These are phyloP conservation scores for Sinhomidia bicolor DNA, from an alignment of 2,888 invertebrate genomes.

Conservation along the genomic window DNA sequence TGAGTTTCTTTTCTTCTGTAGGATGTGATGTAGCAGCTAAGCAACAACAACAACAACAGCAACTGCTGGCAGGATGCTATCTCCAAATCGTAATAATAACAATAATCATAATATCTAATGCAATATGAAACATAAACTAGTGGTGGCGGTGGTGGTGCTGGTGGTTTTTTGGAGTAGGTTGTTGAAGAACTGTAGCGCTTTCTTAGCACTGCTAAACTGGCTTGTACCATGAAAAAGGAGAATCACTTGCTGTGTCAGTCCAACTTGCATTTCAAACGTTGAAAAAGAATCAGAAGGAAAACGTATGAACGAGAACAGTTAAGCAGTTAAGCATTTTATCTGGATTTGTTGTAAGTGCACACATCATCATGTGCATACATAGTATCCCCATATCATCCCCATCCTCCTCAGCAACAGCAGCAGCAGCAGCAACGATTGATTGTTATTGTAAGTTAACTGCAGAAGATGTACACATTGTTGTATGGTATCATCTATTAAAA, in stretches of 20 bases:
- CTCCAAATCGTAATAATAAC: slow-evolving; percentile 43
- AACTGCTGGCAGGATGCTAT: slow-evolving; percentile 15
- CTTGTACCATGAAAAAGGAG: slow-evolving; percentile 40
- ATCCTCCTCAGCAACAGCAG: slow-evolving; percentile 1
- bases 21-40: background rate
- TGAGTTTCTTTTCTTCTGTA: slow-evolving; percentile 40
- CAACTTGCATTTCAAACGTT: slow-evolving; percentile 53
- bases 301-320: slow-evolving; percentile 45
- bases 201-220: background rate
- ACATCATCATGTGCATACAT: slow-evolving; percentile 34
- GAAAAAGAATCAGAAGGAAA: slow-evolving; percentile 53
- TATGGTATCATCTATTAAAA: no score
- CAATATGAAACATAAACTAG: slow-evolving; percentile 55
- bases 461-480: no score
- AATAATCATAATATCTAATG: slow-evolving; percentile 63
- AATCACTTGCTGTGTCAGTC: slow-evolving; percentile 69
- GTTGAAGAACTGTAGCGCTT: background rate
- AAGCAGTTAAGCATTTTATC: slow-evolving; percentile 45
- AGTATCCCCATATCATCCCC: background rate
- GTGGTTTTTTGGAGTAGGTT: no score
- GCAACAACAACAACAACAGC: no score
- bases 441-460: no score
- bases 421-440: background rate
- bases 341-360: slow-evolving; percentile 24
- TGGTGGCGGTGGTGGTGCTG: slow-evolving; percentile 11